Percentiles rank a stretch among this genome's conserved stretches.
These are phyloP conservation scores for Nibea albiflora DNA, from an alignment of 2,113 vertebrate genomes.

Conservation along the genomic window DNA sequence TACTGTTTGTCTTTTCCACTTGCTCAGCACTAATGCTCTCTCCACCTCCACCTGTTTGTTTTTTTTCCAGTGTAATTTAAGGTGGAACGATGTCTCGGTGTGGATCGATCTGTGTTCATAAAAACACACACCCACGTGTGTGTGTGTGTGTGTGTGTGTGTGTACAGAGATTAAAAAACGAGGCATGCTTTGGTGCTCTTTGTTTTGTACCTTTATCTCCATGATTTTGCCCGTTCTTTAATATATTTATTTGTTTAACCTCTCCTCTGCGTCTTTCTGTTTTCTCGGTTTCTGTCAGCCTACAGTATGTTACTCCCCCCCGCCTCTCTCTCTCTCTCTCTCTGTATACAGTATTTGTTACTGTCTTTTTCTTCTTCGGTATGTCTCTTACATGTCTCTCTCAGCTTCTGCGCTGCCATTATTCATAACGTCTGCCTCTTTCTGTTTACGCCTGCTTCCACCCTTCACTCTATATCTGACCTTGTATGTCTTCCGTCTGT, in stretches of 20 bases:
- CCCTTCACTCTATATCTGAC: not conserved
- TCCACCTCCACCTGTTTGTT: conserved; percentile 44
- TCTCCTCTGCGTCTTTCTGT: not conserved
- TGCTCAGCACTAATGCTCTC: conserved; percentile 34
- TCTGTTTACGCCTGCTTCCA: not conserved
- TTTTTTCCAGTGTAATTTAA: not conserved
- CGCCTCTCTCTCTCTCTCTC: not conserved
- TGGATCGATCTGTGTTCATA: not conserved
- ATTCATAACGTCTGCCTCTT: not conserved
- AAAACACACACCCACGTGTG: conserved; percentile 1
- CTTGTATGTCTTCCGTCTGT: not conserved
- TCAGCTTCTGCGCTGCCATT: not conserved
- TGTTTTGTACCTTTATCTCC: not conserved
- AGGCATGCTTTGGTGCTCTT: not conserved
- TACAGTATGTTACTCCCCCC: not conserved
- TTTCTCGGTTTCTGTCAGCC: conserved; percentile 19
- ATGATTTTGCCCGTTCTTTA: conserved; percentile 2
- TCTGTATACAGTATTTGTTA: not conserved
- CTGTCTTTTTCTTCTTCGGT: not conserved
- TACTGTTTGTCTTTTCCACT: conserved; percentile 34
- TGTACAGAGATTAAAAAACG: not conserved
- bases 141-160: not conserved
- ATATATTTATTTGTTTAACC: not conserved
- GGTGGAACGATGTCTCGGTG: conserved; percentile 6
- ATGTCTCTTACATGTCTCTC: not conserved